Conservation (phyloP, 2,888 invertebrate genomes). For the Fragum sueziense region DNA sequence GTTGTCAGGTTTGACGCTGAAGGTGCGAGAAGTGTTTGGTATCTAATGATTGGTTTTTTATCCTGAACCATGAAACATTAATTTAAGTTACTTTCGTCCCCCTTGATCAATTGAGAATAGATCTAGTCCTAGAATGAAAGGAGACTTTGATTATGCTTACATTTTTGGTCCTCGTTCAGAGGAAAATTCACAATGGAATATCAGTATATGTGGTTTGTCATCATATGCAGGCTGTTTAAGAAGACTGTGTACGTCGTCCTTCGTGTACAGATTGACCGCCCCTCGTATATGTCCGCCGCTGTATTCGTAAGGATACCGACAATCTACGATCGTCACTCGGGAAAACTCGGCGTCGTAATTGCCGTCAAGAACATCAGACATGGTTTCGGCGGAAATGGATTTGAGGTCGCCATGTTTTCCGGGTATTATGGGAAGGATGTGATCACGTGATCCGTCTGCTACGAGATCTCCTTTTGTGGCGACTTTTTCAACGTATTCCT, state of each 20-base stretch:
- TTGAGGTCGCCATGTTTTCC: constrained; percentile 75
- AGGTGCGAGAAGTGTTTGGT: too few species aligned
- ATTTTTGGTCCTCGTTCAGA: constrained; percentile 59
- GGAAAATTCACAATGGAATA: constrained; percentile 63
- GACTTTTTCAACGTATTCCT: constrained; percentile 48
- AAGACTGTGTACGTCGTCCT: constrained; percentile 43
- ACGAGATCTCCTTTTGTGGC: constrained; percentile 40
- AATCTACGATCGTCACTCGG: constrained; percentile 49
- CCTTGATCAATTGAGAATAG: too few species aligned
- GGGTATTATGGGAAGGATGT: constrained; percentile 69
- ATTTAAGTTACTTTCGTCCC: too few species aligned
- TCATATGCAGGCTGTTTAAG: constrained; percentile 26
- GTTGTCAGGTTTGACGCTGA: too few species aligned
- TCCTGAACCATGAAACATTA: too few species aligned
- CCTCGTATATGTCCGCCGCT: constrained; percentile 50
- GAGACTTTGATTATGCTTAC: too few species aligned
- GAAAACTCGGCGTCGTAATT: constrained; percentile 27
- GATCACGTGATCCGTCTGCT: constrained; percentile 54
- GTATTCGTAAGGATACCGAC: constrained; percentile 54
- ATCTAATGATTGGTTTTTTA: too few species aligned
- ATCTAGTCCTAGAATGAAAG: too few species aligned
- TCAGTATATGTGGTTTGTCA: constrained; percentile 52
- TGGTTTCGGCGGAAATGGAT: constrained; percentile 69
- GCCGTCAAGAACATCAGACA: constrained; percentile 42
- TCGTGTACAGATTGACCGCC: constrained; percentile 53